Evolutionary conservation across 2,888 invertebrate species (phyloP), one percentile per base, ranked within the genome.

Genomic region (Eledone cirrhosa): DNA sequence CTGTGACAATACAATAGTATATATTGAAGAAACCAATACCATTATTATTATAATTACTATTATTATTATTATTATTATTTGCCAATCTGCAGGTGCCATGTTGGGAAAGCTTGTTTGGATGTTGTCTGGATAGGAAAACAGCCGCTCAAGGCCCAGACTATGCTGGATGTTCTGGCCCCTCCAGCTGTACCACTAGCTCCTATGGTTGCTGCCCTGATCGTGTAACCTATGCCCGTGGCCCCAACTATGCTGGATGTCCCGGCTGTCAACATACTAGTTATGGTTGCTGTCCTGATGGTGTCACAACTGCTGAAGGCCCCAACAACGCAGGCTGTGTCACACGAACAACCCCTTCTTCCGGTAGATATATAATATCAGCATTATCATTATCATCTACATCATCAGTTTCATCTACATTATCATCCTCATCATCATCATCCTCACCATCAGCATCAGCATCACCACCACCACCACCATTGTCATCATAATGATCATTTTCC

Each of bases 301-400:
- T 22, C 13, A 78, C 80, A 16, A 41, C 48, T 27, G 80, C 80
- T 19, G 63, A 72, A n/a, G 83, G 96, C 24, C 92, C 93, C 13
- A 92, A 94, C 78, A 92, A 92, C 83, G 93, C 94, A 88, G 97
- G 96, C 14, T 97, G 97, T 88, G 92, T 92, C 75, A 92, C 93
- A 82, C 82, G 82, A n/a, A n/a, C n/a, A n/a, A n/a, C n/a, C n/a
- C n/a, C n/a, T n/a, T n/a, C n/a, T n/a, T n/a, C n/a, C n/a, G n/a
- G n/a, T n/a, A n/a, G n/a, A n/a, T n/a, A n/a, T n/a, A n/a, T n/a
- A n/a, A n/a, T n/a, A n/a, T n/a, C n/a, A n/a, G n/a, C n/a, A n/a
- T n/a, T n/a, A n/a, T n/a, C n/a, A n/a, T n/a, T n/a, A n/a, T n/a
- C n/a, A n/a, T n/a, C n/a, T n/a, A n/a, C n/a, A n/a, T n/a, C n/a